These are phyloP conservation scores for Acrocephalus scirpaceus DNA, from an alignment of 2,797 vertebrate genomes.

Conservation along the genomic window DNA sequence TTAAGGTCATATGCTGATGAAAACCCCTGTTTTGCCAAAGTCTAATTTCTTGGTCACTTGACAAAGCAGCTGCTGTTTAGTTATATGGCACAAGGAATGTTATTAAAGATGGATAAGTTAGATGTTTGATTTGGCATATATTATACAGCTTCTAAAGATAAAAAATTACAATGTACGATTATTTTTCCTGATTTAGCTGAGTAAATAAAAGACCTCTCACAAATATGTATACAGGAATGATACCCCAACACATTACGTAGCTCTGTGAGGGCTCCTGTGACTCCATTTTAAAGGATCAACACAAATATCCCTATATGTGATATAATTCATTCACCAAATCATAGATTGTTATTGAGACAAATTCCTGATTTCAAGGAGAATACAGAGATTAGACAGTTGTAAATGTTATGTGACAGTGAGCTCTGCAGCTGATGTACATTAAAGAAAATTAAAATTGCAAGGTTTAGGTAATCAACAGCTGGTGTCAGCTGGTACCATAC, in stretches of 20 bases:
- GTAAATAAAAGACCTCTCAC: neutral
- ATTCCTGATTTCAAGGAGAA: neutral
- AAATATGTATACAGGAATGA: neutral
- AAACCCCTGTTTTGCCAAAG: slow-evolving; percentile 58
- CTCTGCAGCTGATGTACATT: neutral
- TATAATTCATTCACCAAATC: neutral
- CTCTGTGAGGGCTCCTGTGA: neutral
- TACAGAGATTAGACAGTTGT: neutral
- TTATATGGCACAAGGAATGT: slow-evolving; percentile 12
- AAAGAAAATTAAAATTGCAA: slow-evolving; percentile 42
- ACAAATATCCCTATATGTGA: neutral
- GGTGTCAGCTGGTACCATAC: neutral
- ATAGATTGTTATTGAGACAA: neutral
- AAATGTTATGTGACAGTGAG: neutral
- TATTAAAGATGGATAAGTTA: slow-evolving; percentile 16
- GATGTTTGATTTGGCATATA: slow-evolving; percentile 32
- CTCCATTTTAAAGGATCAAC: neutral
- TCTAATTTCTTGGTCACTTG: slow-evolving; percentile 66
- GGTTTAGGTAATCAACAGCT: slow-evolving; percentile 39
- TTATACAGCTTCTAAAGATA: slow-evolving; percentile 1
- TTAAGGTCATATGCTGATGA: slow-evolving; percentile 71
- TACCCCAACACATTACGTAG: neutral
- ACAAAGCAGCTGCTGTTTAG: slow-evolving; percentile 51
- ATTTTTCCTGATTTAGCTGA: neutral
- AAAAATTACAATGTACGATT: neutral